Conservation (phyloP, 1,140 invertebrate genomes). For the Aphis gossypii region DNA sequence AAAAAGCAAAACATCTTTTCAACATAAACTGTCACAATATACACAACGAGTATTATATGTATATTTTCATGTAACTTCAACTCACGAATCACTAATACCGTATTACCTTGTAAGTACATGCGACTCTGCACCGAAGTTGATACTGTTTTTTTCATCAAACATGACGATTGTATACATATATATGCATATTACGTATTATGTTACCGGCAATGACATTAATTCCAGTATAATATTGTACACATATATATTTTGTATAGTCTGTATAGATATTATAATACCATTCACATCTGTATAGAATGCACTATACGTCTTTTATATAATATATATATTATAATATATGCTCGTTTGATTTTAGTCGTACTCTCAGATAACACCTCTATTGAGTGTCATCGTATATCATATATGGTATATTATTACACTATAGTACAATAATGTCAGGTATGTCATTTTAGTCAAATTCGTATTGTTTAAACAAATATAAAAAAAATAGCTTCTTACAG, state of each 20-base stretch:
- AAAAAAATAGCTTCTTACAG: background rate
- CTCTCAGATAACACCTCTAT: background rate
- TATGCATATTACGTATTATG: background rate
- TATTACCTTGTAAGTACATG: background rate
- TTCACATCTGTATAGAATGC: background rate
- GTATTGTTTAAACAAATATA: background rate
- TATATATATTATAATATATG: background rate
- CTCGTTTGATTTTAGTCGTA: background rate
- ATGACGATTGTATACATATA: background rate
- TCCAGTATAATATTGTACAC: background rate
- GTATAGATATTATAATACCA: background rate
- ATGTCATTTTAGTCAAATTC: background rate
- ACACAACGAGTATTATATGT: background rate
- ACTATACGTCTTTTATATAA: background rate
- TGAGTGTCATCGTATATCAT: background rate
- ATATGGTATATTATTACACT: too few species aligned
- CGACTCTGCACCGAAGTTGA: background rate
- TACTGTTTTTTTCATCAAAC: background rate
- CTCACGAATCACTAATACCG: background rate
- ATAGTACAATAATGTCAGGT: background rate
- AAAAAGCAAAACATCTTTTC: background rate
- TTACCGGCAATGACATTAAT: background rate
- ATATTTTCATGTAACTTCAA: background rate
- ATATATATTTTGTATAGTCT: background rate
- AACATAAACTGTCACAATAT: background rate